Evolutionary conservation across 2,113 vertebrate genomes (phyloP).

Genomic region (Psephotus haematonotus): DNA sequence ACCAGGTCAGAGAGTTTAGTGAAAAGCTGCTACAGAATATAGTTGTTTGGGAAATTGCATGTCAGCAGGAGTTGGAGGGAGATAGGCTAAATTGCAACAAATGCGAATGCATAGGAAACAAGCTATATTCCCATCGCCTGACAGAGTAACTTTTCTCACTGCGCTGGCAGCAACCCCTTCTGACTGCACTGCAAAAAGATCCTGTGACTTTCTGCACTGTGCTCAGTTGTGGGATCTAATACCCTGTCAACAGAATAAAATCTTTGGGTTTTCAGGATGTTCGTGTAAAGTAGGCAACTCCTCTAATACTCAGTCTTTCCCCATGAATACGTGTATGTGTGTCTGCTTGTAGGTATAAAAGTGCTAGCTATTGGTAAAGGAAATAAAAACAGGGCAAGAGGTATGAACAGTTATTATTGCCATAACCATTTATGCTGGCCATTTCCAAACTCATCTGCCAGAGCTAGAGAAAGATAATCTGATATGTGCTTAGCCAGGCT

Average conservation of each 20-base stretch:
- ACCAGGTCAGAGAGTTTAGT: not conserved
- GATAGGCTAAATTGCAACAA: not conserved
- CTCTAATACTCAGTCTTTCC: not conserved
- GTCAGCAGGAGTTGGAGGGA: not conserved
- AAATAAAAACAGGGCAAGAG: not conserved
- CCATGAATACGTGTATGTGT: not conserved
- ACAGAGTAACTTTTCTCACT: not conserved
- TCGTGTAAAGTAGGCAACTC: not conserved
- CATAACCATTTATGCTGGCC: not conserved
- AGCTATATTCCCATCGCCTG: not conserved
- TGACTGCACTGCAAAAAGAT: not conserved
- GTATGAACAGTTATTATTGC: not conserved
- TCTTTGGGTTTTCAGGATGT: not conserved
- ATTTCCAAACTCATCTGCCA: not conserved
- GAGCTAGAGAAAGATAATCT: not conserved
- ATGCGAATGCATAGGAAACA: not conserved
- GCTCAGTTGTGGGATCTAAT: not conserved
- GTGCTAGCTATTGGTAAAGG: not conserved
- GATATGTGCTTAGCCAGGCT: not conserved
- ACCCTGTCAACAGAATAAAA: not conserved
- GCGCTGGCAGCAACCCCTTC: not conserved
- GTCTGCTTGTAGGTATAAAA: not conserved
- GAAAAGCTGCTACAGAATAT: not conserved
- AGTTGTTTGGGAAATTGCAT: not conserved
- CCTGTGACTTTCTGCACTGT: not conserved